Conservation (phyloP, 2,113 vertebrate species). For the Phalacrocorax pelagicus region DNA sequence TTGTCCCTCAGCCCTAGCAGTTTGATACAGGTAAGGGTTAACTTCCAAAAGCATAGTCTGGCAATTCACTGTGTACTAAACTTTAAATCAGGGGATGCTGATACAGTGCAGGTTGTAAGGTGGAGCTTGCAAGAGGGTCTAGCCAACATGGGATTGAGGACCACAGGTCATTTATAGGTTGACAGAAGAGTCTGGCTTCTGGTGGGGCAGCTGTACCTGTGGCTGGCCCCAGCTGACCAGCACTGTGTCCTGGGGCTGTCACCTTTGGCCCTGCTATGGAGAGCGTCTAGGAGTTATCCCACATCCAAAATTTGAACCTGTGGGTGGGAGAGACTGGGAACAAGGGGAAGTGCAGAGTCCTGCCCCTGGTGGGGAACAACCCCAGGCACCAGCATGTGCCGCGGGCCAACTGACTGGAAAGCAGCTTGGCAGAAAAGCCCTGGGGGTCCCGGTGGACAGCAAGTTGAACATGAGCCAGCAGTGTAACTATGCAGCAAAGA, state of each 20-base stretch:
- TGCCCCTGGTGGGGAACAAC: neutral
- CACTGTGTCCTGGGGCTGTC: neutral
- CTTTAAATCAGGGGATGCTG: neutral
- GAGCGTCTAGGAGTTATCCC: neutral
- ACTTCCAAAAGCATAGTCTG: neutral
- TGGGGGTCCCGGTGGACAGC: neutral
- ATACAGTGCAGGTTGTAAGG: neutral
- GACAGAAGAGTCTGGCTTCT: neutral
- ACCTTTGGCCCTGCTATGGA: neutral
- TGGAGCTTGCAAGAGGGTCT: neutral
- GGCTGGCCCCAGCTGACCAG: neutral
- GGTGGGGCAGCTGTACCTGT: neutral
- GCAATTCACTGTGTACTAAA: neutral
- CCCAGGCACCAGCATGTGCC: neutral
- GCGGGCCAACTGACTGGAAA: rapidly evolving
- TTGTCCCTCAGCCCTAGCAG: neutral
- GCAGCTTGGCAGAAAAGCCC: neutral
- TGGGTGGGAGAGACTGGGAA: neutral
- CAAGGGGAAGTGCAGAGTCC: neutral
- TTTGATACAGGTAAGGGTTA: neutral
- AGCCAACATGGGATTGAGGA: neutral
- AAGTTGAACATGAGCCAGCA: neutral
- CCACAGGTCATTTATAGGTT: too few species aligned
- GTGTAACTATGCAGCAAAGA: neutral
- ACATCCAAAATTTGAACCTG: neutral